A percentile compares a stretch with the other conserved stretches of the same genome.
phyloP scores from a whole-genome alignment of 2,888 invertebrate species.

The Esperia sulphurella region DNA sequence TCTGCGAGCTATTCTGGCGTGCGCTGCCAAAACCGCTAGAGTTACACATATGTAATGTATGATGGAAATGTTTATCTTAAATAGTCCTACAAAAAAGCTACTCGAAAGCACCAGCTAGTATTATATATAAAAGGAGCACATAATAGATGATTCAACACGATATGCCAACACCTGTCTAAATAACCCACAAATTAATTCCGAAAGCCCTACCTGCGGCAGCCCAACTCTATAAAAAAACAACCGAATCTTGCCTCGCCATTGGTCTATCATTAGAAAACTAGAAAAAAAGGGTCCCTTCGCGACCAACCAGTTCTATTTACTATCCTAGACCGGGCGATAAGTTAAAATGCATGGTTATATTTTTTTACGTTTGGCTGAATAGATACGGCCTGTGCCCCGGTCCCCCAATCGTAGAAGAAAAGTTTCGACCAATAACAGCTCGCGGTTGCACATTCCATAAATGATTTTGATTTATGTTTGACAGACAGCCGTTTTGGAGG shows the following conservation, averaged over 20 bases:
- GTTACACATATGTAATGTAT: too few relatives aligned
- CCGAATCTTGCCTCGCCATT: background rate
- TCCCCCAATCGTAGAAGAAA: slow-evolving; percentile 28
- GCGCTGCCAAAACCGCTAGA: too few relatives aligned
- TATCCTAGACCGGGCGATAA: slow-evolving; percentile 24
- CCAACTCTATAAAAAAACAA: background rate
- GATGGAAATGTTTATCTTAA: too few relatives aligned
- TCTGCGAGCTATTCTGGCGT: too few relatives aligned
- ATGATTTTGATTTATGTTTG: slow-evolving; percentile 43
- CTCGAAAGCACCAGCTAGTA: too few relatives aligned
- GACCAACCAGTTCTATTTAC: slow-evolving; percentile 18
- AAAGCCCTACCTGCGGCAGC: background rate
- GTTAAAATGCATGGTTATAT: slow-evolving; percentile 19
- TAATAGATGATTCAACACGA: background rate
- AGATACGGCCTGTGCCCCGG: slow-evolving; percentile 13
- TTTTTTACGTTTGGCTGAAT: slow-evolving; percentile 18
- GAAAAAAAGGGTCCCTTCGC: slow-evolving; percentile 18
- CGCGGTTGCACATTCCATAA: slow-evolving; percentile 21
- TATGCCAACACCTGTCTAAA: background rate
- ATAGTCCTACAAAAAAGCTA: too few relatives aligned
- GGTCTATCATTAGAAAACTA: slow-evolving; percentile 10
- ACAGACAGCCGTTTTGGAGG: slow-evolving; percentile 31
- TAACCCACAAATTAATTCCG: background rate
- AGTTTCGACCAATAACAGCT: slow-evolving; percentile 30
- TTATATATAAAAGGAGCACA: background rate